Percentiles rank a stretch among this genome's conserved stretches.
Conservation (phyloP, 92 coral and sea anemone genomes). For the Montipora capitata region DNA sequence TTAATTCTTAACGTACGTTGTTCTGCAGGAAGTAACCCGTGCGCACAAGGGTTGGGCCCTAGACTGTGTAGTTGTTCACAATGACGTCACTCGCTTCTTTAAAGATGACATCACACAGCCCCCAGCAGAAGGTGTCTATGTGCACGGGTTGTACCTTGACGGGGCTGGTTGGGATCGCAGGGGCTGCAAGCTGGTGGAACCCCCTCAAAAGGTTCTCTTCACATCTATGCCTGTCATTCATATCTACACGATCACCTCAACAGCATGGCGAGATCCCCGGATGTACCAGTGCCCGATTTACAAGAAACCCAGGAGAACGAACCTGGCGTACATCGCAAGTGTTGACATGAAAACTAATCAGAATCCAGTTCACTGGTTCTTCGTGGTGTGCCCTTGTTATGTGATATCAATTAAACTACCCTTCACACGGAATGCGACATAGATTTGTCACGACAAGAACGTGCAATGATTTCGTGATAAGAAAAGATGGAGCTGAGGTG, state of each 20-base stretch:
- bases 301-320: conserved; percentile 97
- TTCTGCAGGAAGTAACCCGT: conserved; percentile 77
- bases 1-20: no score
- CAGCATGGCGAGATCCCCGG: conserved; percentile 86
- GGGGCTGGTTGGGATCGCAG: conserved; percentile 99
- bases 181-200: conserved; percentile 97
- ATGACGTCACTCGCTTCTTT: conserved; percentile 89
- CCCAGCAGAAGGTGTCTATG: conserved; percentile 94
- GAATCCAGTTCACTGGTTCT: conserved; percentile 99
- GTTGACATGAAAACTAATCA: conserved; percentile 98
- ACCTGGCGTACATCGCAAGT: conserved; percentile 96
- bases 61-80: conserved; percentile 92
- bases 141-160: conserved; percentile 91
- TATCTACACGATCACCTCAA: conserved; percentile 95
- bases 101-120: conserved; percentile 90
- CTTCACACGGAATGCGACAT: neutral
- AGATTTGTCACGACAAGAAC: no score
- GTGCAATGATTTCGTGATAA: no score
- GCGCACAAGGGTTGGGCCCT: conserved; percentile 97
- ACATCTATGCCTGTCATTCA: conserved; percentile 48
- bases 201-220: conserved; percentile 94
- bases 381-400: conserved; percentile 95
- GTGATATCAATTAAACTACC: conserved; percentile 89
- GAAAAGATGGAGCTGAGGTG: no score
- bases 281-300: conserved; percentile 99